Base-by-base conservation (phyloP, 2,888 invertebrate genomes). In the Girardia tigrina region DNA sequence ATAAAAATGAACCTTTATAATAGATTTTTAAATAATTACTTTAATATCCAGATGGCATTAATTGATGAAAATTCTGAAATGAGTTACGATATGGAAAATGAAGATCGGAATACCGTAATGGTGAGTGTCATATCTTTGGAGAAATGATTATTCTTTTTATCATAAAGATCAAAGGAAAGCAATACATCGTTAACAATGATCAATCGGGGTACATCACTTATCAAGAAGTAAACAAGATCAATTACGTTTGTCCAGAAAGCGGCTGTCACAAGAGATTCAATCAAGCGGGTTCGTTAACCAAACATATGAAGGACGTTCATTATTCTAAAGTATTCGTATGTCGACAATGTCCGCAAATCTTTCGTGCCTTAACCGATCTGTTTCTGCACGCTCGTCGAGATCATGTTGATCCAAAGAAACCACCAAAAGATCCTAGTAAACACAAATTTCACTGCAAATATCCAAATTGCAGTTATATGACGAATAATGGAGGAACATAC, bases 401-500 rank as follows among this genome's bases (percentile, higher is more conserved):
- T 14, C 72, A 72, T 23, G 72, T 72, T 20, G 72, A 72, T 42
- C 29, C 72, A 14, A 72, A 27, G 26, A 72, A 72, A 23, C 72
- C 72, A 42, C 29, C 29, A 23, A 26, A 42, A 42, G 42, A 72
- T 23, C 72, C 72, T 20, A 72, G 23, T 20, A 42, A 72, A 29
- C 29, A 36, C 29, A 16, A 23, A 1, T 72, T 20, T 23, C 72
- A 72, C 26, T 72, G 72, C 26, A 56, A 4, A 8, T 56, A 8
- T 16, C 72, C 29, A 29, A 26, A 72, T 29, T 72, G 72, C 26
- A 72, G 23, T 29, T 72, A 72, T 29, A 72, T 72, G 72, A 72
- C 72, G 28, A 72, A 72, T 42, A 72, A 72, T 29, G 72, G 72
- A 26, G 72, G 72, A 16, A 72, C 72, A 20, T 72, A 28, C 29